These are phyloP conservation scores for Ennomos fuscantarius DNA, from an alignment of 2,888 invertebrate species.

Conservation along the genomic window DNA sequence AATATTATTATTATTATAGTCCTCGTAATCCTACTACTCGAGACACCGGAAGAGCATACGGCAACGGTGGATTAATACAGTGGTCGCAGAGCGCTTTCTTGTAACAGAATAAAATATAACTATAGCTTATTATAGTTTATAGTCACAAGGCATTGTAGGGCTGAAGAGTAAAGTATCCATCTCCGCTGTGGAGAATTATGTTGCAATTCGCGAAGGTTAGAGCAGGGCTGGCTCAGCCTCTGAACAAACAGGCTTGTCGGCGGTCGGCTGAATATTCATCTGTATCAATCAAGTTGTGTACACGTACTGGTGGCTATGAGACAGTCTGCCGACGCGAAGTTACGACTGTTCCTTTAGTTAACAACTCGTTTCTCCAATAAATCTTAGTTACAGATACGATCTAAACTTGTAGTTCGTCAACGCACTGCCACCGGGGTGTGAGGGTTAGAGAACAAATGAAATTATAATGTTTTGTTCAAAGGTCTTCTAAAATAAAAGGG, in stretches of 20 bases:
- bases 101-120: slow-evolving; percentile 11
- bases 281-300: slow-evolving; percentile 72
- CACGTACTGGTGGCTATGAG: slow-evolving; percentile 50
- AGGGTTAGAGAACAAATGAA: no score
- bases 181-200: slow-evolving; percentile 65
- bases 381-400: slow-evolving; percentile 15
- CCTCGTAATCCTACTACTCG: no score
- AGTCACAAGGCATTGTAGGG: slow-evolving; percentile 42
- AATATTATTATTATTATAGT: no score
- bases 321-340: slow-evolving; percentile 55
- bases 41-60: no score
- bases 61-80: no score
- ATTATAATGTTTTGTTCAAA: no score
- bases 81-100: not conserved
- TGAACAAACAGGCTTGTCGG: slow-evolving; percentile 62
- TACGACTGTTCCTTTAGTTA: slow-evolving; percentile 44
- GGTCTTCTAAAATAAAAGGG: no score
- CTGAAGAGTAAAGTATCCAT: slow-evolving; percentile 59
- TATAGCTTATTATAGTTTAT: slow-evolving; percentile 48
- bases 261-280: slow-evolving; percentile 68
- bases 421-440: not conserved
- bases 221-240: slow-evolving; percentile 51
- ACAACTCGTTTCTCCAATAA: slow-evolving; percentile 21
- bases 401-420: slow-evolving; percentile 4
- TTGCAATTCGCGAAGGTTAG: slow-evolving; percentile 64